phyloP scores from a whole-genome alignment of 1,140 invertebrate genomes.

The Andricus grossulariae region DNA sequence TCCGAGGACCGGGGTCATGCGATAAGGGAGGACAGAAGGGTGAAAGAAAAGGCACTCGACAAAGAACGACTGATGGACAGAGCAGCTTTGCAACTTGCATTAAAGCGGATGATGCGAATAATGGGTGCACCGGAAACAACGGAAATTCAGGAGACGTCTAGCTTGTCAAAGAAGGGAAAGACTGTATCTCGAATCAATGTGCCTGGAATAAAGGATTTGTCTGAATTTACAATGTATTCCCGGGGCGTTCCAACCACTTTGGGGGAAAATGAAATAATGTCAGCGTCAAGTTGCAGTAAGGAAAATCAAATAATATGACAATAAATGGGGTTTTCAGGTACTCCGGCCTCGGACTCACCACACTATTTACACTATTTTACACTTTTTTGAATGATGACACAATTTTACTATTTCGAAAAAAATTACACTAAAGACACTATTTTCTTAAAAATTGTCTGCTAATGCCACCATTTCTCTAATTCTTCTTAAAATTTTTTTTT shows the following conservation, averaged over 20 bases:
- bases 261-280: neutral
- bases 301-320: neutral
- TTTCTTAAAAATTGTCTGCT: too few relatives aligned
- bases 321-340: too few relatives aligned
- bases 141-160: constrained; percentile 22
- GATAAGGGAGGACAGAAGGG: constrained; percentile 29
- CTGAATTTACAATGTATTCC: neutral
- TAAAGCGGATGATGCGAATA: constrained; percentile 37
- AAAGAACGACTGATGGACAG: constrained; percentile 41
- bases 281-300: neutral
- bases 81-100: constrained; percentile 38
- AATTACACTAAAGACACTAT: too few relatives aligned
- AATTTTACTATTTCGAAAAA: too few relatives aligned
- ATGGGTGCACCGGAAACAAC: constrained; percentile 32
- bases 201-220: neutral
- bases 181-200: constrained; percentile 7
- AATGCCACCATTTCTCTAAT: too few relatives aligned
- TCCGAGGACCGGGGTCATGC: constrained; percentile 39
- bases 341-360: too few relatives aligned
- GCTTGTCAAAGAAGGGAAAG: neutral
- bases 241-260: neutral
- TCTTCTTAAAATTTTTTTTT: too few relatives aligned
- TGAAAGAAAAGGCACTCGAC: constrained; percentile 26
- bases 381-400: too few relatives aligned
- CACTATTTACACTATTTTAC: too few relatives aligned